Evolutionary conservation across 2,113 vertebrate genomes (phyloP).

Genomic region (Pelvicachromis taeniatus): DNA sequence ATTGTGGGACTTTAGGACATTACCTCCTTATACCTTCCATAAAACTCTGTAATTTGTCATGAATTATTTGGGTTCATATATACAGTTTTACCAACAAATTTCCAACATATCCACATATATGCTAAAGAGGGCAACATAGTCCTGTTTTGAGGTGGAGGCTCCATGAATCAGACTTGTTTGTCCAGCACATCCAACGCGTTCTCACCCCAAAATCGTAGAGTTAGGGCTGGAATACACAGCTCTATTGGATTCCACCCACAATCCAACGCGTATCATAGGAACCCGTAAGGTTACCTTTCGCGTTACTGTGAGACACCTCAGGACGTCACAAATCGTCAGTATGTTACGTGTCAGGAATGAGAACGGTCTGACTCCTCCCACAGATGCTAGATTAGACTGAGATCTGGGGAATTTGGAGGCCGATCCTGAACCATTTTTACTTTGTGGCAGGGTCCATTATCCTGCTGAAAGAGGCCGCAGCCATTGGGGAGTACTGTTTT

Average conservation of each 20-base stretch:
- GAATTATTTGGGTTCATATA: background rate
- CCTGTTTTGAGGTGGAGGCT: background rate
- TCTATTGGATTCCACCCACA: too few species aligned
- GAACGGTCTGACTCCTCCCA: too few species aligned
- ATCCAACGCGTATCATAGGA: too few species aligned
- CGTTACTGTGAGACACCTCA: too few species aligned
- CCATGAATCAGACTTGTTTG: background rate
- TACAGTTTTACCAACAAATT: background rate
- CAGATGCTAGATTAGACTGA: background rate
- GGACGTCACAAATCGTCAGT: too few species aligned
- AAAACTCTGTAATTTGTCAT: background rate
- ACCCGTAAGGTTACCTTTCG: too few species aligned
- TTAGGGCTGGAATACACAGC: too few species aligned
- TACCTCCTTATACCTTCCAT: background rate
- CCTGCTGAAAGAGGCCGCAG: background rate
- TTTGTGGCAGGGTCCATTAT: background rate
- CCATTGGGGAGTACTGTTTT: background rate
- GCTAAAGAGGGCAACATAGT: background rate
- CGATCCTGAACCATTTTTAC: background rate
- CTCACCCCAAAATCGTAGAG: too few species aligned
- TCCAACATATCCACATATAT: background rate
- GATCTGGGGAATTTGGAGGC: background rate
- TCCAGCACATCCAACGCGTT: background rate
- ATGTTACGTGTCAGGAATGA: too few species aligned
- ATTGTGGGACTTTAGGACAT: background rate